These are phyloP conservation scores for Euthynnus affinis DNA, from an alignment of 2,797 vertebrate species.

Conservation along the genomic window DNA sequence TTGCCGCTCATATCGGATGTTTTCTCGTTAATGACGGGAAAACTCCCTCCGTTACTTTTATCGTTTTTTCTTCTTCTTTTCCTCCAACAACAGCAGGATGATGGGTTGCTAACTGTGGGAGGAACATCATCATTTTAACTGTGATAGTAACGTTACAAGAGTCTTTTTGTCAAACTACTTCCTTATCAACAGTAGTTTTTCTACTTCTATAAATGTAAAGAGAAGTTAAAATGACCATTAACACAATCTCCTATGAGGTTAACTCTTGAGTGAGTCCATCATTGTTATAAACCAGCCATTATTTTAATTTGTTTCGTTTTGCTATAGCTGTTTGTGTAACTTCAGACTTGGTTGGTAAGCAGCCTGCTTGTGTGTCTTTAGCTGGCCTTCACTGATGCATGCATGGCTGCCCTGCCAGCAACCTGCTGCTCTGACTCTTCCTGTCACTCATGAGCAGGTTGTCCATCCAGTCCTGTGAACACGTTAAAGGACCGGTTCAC, in stretches of 20 bases:
- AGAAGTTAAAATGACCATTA: no score
- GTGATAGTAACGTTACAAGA: conserved; percentile 1
- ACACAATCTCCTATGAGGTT: background rate
- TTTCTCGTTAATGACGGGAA: background rate
- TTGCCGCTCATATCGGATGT: rapidly evolving
- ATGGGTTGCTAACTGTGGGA: conserved; percentile 9
- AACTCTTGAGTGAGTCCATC: background rate
- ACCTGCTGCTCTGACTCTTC: background rate
- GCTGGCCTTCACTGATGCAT: conserved; percentile 5
- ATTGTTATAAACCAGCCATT: background rate
- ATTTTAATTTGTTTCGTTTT: no score
- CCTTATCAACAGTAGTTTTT: background rate
- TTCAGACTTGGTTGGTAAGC: background rate
- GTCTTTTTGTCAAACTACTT: background rate
- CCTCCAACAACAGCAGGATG: conserved; percentile 25
- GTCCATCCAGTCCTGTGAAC: background rate
- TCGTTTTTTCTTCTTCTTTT: background rate
- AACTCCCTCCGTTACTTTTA: background rate
- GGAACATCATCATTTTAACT: conserved; percentile 10
- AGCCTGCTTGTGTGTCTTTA: background rate
- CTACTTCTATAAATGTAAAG: no score
- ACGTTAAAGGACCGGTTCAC: background rate
- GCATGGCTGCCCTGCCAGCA: background rate
- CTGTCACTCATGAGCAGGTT: background rate
- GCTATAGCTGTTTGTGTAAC: background rate